Base-by-base conservation (phyloP, 2,113 vertebrate species). In the Nicator chloris region DNA sequence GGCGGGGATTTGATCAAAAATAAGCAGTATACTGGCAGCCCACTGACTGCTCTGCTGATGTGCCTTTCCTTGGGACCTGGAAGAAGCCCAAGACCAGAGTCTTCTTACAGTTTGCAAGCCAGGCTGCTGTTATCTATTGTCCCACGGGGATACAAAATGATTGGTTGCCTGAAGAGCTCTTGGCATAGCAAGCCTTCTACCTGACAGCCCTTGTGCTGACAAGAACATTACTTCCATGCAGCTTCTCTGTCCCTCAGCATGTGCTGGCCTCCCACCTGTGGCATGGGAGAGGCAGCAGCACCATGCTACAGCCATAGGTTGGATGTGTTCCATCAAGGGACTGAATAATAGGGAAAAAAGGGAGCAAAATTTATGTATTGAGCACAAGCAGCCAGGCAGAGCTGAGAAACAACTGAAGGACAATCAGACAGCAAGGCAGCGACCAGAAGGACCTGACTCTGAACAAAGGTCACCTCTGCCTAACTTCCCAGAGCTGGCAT, bases 261-360 rank as follows among this genome's bases (percentile, higher is more conserved):
- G 0, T 18, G 37, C 33, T 82, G 56, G 28, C 50, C 3, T 3
- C 9, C 50, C 0, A 0, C n/a, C 49, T 17, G 53, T 54, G 53
- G 15, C 40, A 16, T 6, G 19, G 40, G 45, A 77, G 12, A 76
- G 40, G 26, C 30, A 86, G n/a, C 60, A 71, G 12, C 23, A 7
- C 11, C 15, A 19, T 51, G 28, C 28, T 53, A 28, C 40, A 51
- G 35, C n/a, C 5, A 0, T 2, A 44, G 56, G 16, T 15, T 60
- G 22, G 9, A 19, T 0, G 0, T 84, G 42, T 19, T 10, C 40
- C 30, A 37, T 40, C 4, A 2, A 64, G 35, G 40, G 39, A 59
- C 39, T 16, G 12, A 78, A 15, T 24, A 86, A 45, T 5, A 49
- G 15, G 17, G 3, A 8, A 16, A 33, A 68, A 76, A 21, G 2